Evolutionary conservation across 2,888 invertebrate genomes (phyloP).

Genomic region (Panzeria rudis): DNA sequence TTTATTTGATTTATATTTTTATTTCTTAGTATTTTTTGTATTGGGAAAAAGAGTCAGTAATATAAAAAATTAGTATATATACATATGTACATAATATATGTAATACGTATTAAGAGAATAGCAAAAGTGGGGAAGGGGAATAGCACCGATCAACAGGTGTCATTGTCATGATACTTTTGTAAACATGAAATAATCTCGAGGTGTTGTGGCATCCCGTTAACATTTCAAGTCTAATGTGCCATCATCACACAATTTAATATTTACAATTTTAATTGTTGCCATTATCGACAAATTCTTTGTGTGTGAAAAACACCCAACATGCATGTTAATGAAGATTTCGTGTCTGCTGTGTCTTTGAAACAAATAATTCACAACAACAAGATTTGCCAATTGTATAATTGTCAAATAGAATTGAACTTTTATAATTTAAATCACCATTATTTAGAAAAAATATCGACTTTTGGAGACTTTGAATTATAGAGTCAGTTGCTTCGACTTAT

Average conservation of each 20-base stretch:
- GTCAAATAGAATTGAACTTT: not conserved
- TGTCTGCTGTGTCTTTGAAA: constrained; percentile 7
- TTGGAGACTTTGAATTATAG: no score
- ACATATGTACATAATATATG: not conserved
- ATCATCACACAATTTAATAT: constrained; percentile 19
- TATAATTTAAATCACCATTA: not conserved
- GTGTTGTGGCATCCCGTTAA: not conserved
- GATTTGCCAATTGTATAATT: not conserved
- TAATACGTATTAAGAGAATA: not conserved
- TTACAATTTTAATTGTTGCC: not conserved
- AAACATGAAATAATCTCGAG: not conserved
- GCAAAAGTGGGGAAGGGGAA: not conserved
- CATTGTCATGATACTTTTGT: not conserved
- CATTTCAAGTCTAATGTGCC: constrained; percentile 18
- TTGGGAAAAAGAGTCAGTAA: not conserved
- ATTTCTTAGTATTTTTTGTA: not conserved
- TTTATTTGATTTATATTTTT: constrained; percentile 17
- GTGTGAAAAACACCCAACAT: constrained; percentile 60
- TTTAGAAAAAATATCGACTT: no score
- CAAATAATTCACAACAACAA: constrained; percentile 12
- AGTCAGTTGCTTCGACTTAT: no score
- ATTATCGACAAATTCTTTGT: constrained; percentile 23
- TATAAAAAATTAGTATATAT: not conserved
- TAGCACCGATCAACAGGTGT: not conserved
- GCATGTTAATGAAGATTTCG: constrained; percentile 25